phyloP scores from a whole-genome alignment of 2,888 invertebrate genomes.

The Dione juno region DNA sequence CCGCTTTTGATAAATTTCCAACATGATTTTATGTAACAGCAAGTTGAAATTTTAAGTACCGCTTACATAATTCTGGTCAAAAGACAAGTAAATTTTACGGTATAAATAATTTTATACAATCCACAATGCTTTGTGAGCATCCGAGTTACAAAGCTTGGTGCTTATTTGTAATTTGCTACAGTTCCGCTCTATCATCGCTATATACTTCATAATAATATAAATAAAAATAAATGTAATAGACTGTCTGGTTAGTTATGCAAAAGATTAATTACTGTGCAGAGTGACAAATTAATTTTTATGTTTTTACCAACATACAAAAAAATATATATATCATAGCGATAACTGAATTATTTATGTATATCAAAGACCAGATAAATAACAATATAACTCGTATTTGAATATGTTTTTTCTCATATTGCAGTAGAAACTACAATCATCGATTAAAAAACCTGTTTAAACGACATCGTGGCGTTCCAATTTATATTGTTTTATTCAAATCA shows the following conservation, averaged over 20 bases:
- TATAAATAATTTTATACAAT: constrained; percentile 22
- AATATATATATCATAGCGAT: no score
- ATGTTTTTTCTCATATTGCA: no score
- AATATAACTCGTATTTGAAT: neutral
- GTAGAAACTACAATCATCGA: neutral
- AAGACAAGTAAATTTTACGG: constrained; percentile 21
- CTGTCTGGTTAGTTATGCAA: constrained; percentile 3
- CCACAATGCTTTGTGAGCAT: constrained; percentile 16
- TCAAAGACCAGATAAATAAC: no score
- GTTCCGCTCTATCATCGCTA: constrained; percentile 5
- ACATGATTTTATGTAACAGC: constrained; percentile 2
- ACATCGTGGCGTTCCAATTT: no score
- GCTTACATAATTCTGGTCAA: constrained; percentile 19
- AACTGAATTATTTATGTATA: no score
- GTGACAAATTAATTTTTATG: no score
- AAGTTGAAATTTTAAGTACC: constrained; percentile 19
- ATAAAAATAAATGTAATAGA: constrained; percentile 15
- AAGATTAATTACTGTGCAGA: neutral
- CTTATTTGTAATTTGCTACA: constrained; percentile 16
- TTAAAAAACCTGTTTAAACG: neutral
- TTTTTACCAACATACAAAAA: no score
- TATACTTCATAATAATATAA: constrained; percentile 9
- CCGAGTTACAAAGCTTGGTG: neutral
- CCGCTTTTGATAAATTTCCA: constrained; percentile 7
- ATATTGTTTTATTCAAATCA: neutral